phyloP scores from a whole-genome alignment of 2,113 vertebrate genomes.

The Oenanthe melanoleuca region DNA sequence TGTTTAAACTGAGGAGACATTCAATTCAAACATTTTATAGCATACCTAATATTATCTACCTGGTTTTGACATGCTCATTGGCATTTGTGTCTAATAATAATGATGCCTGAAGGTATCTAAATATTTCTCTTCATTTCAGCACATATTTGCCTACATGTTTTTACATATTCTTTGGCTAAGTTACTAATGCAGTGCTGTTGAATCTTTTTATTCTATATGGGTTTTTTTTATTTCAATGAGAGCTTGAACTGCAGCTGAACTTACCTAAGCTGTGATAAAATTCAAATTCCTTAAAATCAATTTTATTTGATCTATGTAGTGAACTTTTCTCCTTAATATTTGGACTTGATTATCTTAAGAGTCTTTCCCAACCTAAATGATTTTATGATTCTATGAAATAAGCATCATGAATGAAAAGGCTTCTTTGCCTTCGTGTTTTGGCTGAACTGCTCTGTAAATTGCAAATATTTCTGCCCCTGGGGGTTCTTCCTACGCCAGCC shows the following conservation, averaged over 20 bases:
- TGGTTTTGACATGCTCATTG: conserved; percentile 36
- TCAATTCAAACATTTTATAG: neutral
- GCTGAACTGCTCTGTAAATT: neutral
- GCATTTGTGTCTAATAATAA: neutral
- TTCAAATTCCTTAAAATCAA: neutral
- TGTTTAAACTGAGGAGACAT: neutral
- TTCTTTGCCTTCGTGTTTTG: neutral
- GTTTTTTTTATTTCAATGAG: neutral
- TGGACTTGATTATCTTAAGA: neutral
- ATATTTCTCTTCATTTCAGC: neutral
- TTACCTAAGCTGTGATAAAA: conserved; percentile 1
- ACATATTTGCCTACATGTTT: conserved; percentile 15
- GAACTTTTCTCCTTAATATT: neutral
- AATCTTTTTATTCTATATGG: neutral
- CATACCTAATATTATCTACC: neutral
- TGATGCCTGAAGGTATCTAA: conserved; percentile 15
- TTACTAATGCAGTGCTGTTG: neutral
- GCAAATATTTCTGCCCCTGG: neutral
- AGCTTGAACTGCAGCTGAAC: conserved; percentile 44
- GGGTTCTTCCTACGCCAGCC: neutral
- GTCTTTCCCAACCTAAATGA: neutral
- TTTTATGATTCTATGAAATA: neutral
- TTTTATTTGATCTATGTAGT: neutral
- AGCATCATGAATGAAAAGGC: neutral
- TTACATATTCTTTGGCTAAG: conserved; percentile 1